These are phyloP conservation scores for Oscheius onirici DNA, from an alignment of 2,888 invertebrate species.

Conservation along the genomic window DNA sequence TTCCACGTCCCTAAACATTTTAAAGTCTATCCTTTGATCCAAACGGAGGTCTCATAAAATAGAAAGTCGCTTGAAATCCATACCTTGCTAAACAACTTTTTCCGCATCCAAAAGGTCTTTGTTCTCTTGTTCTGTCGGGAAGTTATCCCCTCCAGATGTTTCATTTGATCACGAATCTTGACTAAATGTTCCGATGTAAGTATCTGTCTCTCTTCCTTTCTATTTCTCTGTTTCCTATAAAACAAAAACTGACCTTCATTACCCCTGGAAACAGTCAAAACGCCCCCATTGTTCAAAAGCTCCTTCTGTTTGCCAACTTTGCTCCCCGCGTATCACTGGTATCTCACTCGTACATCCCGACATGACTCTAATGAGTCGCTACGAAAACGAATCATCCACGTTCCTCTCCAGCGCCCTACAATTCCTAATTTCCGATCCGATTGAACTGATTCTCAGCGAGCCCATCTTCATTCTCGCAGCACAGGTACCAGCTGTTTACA, in stretches of 20 bases:
- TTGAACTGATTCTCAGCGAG: conserved; percentile 36
- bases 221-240: neutral
- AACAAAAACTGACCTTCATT: too few relatives aligned
- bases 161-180: neutral
- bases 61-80: too few relatives aligned
- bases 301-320: neutral
- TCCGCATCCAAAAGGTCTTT: neutral
- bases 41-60: too few relatives aligned
- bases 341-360: conserved; percentile 22
- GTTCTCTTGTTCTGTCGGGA: neutral
- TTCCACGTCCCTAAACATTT: too few relatives aligned
- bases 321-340: conserved; percentile 21
- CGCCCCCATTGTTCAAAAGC: neutral
- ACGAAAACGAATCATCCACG: neutral
- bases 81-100: too few relatives aligned
- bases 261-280: neutral
- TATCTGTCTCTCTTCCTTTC: neutral
- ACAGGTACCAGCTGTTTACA: conserved; percentile 37
- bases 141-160: neutral
- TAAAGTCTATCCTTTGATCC: too few relatives aligned
- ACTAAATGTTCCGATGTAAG: too few relatives aligned
- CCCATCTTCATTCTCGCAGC: conserved; percentile 31
- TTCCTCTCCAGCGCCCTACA: neutral
- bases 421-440: conserved; percentile 35
- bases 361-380: neutral